Conservation (phyloP, 2,888 invertebrate species). For the Sisyra nigra region DNA sequence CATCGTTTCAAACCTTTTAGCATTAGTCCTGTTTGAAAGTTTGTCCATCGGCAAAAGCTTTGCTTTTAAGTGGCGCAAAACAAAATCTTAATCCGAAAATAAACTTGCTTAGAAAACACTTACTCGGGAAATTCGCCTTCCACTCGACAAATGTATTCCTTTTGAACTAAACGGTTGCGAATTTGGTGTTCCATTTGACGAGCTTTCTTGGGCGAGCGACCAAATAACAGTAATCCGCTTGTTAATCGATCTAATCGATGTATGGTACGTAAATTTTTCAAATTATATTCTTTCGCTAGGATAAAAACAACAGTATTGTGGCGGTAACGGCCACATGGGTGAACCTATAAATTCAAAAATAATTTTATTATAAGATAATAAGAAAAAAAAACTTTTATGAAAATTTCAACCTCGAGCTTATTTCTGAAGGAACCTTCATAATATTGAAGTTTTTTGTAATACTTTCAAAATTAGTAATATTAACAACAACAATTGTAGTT, state of each 20-base stretch:
- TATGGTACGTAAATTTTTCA: constrained; percentile 84
- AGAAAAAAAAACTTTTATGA: background rate
- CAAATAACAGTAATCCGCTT: constrained; percentile 80
- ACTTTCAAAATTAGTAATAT: no score
- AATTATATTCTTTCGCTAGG: constrained; percentile 87
- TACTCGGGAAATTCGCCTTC: constrained; percentile 89
- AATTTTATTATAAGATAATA: background rate
- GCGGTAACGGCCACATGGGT: constrained; percentile 95
- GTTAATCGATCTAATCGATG: constrained; percentile 94
- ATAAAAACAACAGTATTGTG: constrained; percentile 96
- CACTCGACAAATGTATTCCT: constrained; percentile 90
- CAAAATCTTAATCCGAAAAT: constrained; percentile 7
- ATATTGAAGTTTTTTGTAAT: no score
- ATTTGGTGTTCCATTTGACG: constrained; percentile 93
- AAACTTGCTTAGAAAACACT: constrained; percentile 23
- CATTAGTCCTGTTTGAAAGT: background rate
- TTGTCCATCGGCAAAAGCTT: constrained; percentile 4
- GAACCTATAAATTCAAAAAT: constrained; percentile 50
- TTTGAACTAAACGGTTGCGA: constrained; percentile 76
- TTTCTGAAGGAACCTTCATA: no score
- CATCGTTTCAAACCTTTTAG: background rate
- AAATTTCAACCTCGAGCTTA: no score
- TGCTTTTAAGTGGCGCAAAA: constrained; percentile 5
- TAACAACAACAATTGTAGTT: no score
- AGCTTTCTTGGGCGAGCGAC: constrained; percentile 84